Evolutionary conservation across 2,797 vertebrate genomes (phyloP).

Genomic region (Malacoctenus gilli): DNA sequence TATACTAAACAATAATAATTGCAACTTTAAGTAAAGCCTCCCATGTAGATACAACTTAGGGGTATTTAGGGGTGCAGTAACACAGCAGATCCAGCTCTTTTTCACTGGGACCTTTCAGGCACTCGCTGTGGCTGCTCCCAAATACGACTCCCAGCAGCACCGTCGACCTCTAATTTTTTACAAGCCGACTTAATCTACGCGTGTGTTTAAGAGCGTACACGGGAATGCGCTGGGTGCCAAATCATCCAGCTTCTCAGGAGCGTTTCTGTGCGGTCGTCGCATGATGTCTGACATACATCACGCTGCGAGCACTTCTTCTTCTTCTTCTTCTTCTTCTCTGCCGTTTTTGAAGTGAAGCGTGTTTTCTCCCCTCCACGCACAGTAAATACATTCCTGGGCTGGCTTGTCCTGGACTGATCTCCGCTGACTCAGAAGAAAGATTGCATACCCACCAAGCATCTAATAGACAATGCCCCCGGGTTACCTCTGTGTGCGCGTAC

Average conservation of each 20-base stretch:
- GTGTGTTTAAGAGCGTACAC: slow-evolving; percentile 19
- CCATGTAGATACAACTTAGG: too few relatives aligned
- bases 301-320: slow-evolving; percentile 23
- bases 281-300: slow-evolving; percentile 21
- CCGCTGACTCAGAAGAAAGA: slow-evolving; percentile 72
- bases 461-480: slow-evolving; percentile 50
- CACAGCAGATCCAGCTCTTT: slow-evolving; percentile 6
- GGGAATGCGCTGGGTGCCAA: slow-evolving; percentile 28
- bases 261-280: too few relatives aligned
- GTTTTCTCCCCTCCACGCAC: slow-evolving; percentile 40
- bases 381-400: slow-evolving; percentile 72
- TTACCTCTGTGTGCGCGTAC: slow-evolving; percentile 31
- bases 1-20: too few relatives aligned
- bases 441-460: slow-evolving; percentile 58
- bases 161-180: slow-evolving; percentile 31
- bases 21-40: too few relatives aligned
- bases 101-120: slow-evolving; percentile 6
- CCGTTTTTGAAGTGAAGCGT: slow-evolving; percentile 61
- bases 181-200: slow-evolving; percentile 33
- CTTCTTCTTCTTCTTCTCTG: too few relatives aligned
- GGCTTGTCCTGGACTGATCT: slow-evolving; percentile 74
- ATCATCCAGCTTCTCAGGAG: background rate
- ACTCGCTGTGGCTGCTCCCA: too few relatives aligned
- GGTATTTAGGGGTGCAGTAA: too few relatives aligned
- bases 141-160: slow-evolving; percentile 30